A percentile compares a stretch with the other conserved stretches of the same genome.
phyloP scores from a whole-genome alignment of 2,797 vertebrate genomes.

The Coilia nasus region DNA sequence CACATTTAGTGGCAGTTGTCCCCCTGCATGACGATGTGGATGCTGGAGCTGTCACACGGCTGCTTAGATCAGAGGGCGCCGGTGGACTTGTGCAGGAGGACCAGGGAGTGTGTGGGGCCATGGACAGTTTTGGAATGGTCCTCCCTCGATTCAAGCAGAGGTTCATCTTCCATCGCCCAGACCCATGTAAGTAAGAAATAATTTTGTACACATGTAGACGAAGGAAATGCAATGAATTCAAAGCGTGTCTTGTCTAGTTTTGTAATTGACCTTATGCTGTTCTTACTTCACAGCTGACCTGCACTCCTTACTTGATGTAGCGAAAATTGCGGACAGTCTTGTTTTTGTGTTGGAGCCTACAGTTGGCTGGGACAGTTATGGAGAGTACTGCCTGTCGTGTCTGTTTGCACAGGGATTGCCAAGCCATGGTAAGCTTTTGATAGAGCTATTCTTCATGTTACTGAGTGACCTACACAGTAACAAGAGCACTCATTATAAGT shows the following conservation, averaged over 20 bases:
- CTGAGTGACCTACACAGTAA: background rate
- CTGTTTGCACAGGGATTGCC: slow-evolving; percentile 95
- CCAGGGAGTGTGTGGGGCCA: slow-evolving; percentile 61
- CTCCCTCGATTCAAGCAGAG: slow-evolving; percentile 88
- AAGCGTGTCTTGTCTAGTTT: background rate
- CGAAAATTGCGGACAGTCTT: slow-evolving; percentile 92
- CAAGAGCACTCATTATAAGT: background rate
- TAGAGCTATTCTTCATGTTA: background rate
- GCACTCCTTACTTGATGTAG: slow-evolving; percentile 86
- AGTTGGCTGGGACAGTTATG: slow-evolving; percentile 90
- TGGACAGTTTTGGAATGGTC: slow-evolving; percentile 80
- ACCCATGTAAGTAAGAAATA: slow-evolving; percentile 73
- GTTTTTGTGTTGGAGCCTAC: slow-evolving; percentile 86
- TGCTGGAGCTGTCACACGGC: slow-evolving; percentile 58
- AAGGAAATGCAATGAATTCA: background rate
- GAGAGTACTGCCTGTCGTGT: slow-evolving; percentile 93
- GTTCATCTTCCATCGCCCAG: slow-evolving; percentile 83
- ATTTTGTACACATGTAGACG: background rate
- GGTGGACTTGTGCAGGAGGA: slow-evolving; percentile 69
- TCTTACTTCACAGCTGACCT: slow-evolving; percentile 80
- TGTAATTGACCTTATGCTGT: background rate
- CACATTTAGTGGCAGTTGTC: slow-evolving; percentile 87
- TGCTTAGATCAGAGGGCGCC: slow-evolving; percentile 74
- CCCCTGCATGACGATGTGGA: slow-evolving; percentile 77
- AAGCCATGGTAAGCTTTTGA: slow-evolving; percentile 80